Base-by-base conservation (phyloP, 1,140 invertebrate species). In the Drosophila watanabei region DNA sequence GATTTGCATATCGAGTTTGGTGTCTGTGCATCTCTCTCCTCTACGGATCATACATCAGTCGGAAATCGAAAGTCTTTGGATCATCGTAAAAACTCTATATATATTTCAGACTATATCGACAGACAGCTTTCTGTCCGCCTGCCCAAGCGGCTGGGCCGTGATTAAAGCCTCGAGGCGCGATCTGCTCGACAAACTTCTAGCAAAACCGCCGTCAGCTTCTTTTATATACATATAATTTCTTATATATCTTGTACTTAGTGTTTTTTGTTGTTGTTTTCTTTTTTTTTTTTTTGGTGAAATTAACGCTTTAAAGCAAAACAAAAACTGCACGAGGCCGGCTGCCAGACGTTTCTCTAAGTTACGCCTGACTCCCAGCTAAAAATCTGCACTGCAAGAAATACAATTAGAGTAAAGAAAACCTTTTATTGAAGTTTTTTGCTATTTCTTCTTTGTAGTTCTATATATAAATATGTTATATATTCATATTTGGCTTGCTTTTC, bases 231-330 rank as follows among this genome's bases (percentile, higher is more conserved):
- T 32, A 60, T 64, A 20, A 33, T 39, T 41, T 39, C 35, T 37
- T 37, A 37, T 51, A 49, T 48, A 33, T 43, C 14, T n/a, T n/a
- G 24, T 28, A 49, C 24, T 46, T 13, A 13, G 11, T 45, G n/a
- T 43, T n/a, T 3, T 41, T 45, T 18, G 41, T 11, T 45, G n/a
- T 18, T 45, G 8, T 18, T 43, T 9, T 8, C 5, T 39, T 59
- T 41, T 49, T 28, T 71, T 45, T 62, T 71, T 70, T 87, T 62
- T 79, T 61, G 80, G 80, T 89, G 84, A 88, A 88, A 88, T 86
- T 86, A 86, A 79, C 69, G 76, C 61, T 52, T 65, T 82, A 75
- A 32, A 81, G 76, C 65, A 51, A 68, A 52, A 61, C 37, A 61
- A 69, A 60, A 77, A 72, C 37, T 46, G 57, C 33, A 61, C 39